These are phyloP conservation scores for Sarcophilus harrisii DNA, from an alignment of 2,797 vertebrate genomes.

Conservation along the genomic window DNA sequence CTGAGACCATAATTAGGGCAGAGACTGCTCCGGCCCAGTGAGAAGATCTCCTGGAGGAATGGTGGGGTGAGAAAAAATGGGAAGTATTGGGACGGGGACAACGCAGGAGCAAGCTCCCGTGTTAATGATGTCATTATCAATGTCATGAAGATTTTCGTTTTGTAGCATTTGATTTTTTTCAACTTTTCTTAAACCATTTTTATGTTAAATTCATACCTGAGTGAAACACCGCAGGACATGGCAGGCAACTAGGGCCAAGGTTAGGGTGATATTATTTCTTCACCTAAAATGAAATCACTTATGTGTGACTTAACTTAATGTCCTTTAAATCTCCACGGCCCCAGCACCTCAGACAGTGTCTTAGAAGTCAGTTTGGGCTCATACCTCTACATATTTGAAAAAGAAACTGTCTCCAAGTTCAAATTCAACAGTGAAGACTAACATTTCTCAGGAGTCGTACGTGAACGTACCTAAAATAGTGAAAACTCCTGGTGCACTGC, in stretches of 20 bases:
- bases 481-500: neutral
- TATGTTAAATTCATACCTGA: neutral
- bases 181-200: neutral
- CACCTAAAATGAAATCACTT: neutral
- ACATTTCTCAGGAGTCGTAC: neutral
- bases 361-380: slow-evolving; percentile 22
- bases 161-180: neutral
- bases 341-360: neutral
- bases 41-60: neutral
- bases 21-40: no score
- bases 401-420: slow-evolving; percentile 1
- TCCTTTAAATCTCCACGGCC: neutral
- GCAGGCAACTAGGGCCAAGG: neutral
- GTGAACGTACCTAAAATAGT: slow-evolving; percentile 13
- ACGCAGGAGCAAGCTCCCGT: neutral
- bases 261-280: neutral
- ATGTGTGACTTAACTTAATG: neutral
- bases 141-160: neutral
- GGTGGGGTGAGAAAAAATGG: no score
- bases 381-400: neutral
- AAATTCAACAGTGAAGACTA: neutral
- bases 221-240: neutral
- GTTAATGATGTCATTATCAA: neutral
- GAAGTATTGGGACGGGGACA: no score
- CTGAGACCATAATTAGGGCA: no score